phyloP scores from a whole-genome alignment of 2,888 invertebrate genomes.

The Athalia circularis region DNA sequence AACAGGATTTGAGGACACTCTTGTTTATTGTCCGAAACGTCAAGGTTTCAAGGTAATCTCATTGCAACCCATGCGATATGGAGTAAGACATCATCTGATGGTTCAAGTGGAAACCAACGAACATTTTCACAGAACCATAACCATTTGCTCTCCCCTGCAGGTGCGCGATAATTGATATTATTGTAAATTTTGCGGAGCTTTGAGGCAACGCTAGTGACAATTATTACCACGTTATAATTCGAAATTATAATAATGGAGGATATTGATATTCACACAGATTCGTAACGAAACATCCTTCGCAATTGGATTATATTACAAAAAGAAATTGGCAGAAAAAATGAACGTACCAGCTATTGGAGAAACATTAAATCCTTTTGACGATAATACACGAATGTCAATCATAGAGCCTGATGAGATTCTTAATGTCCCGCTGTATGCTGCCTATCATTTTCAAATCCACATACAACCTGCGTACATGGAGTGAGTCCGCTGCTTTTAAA shows the following conservation, averaged over 20 bases:
- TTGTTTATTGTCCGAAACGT: slow-evolving; percentile 81
- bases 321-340: slow-evolving; percentile 81
- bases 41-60: slow-evolving; percentile 81
- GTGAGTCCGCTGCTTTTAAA: slow-evolving; percentile 75
- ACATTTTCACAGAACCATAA: slow-evolving; percentile 76
- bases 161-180: slow-evolving; percentile 70
- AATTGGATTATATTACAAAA: slow-evolving; percentile 84
- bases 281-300: slow-evolving; percentile 87
- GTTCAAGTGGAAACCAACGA: slow-evolving; percentile 81
- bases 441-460: slow-evolving; percentile 87
- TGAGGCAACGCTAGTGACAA: background rate
- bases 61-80: slow-evolving; percentile 78
- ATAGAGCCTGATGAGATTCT: slow-evolving; percentile 85
- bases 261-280: slow-evolving; percentile 75
- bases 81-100: slow-evolving; percentile 82
- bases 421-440: slow-evolving; percentile 86
- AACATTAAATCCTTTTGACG: slow-evolving; percentile 85
- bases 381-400: slow-evolving; percentile 83
- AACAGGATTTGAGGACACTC: slow-evolving; percentile 77
- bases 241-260: background rate
- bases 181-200: background rate
- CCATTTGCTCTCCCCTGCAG: slow-evolving; percentile 85
- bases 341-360: slow-evolving; percentile 81
- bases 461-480: slow-evolving; percentile 84
- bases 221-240: background rate